A percentile compares a stretch with the other conserved stretches of the same genome.
Conservation (phyloP, 2,888 invertebrate genomes). For the Merodon equestris region DNA sequence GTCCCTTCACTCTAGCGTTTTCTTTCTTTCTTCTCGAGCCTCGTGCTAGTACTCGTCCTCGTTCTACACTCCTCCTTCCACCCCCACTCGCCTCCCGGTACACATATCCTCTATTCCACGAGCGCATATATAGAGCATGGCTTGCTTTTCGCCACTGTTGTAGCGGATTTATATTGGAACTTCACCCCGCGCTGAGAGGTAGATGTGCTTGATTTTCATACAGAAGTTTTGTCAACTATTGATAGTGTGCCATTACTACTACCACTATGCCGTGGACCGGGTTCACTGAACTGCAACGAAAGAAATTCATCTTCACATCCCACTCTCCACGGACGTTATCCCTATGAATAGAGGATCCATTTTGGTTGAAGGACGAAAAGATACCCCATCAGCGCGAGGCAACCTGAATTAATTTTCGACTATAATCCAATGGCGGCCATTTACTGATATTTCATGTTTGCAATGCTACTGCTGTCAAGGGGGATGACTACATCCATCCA, state of each 20-base stretch:
- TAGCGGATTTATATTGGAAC: slow-evolving; percentile 44
- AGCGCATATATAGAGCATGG: too few relatives aligned
- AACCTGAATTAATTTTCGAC: slow-evolving; percentile 68
- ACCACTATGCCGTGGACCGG: slow-evolving; percentile 42
- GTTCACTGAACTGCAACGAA: slow-evolving; percentile 62
- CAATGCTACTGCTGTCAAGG: slow-evolving; percentile 49
- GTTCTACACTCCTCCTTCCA: slow-evolving; percentile 15
- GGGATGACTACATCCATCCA: slow-evolving; percentile 27
- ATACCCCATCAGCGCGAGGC: slow-evolving; percentile 11
- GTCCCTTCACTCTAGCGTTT: slow-evolving; percentile 64
- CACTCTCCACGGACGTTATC: background rate
- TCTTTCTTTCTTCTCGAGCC: slow-evolving; percentile 45
- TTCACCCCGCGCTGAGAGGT: too few relatives aligned
- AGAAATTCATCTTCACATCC: slow-evolving; percentile 63
- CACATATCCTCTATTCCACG: slow-evolving; percentile 36
- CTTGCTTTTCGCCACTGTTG: slow-evolving; percentile 4
- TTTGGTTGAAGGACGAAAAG: background rate
- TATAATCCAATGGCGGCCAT: slow-evolving; percentile 59
- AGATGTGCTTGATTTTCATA: slow-evolving; percentile 61
- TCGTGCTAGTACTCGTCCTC: slow-evolving; percentile 43
- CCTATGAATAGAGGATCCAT: slow-evolving; percentile 16
- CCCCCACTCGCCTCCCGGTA: slow-evolving; percentile 28
- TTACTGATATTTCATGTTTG: slow-evolving; percentile 68
- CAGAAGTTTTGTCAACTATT: slow-evolving; percentile 68
- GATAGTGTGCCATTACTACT: slow-evolving; percentile 43